phyloP scores from a whole-genome alignment of 35 echinoderm and acorn worm species.

The Ptychodera flava region DNA sequence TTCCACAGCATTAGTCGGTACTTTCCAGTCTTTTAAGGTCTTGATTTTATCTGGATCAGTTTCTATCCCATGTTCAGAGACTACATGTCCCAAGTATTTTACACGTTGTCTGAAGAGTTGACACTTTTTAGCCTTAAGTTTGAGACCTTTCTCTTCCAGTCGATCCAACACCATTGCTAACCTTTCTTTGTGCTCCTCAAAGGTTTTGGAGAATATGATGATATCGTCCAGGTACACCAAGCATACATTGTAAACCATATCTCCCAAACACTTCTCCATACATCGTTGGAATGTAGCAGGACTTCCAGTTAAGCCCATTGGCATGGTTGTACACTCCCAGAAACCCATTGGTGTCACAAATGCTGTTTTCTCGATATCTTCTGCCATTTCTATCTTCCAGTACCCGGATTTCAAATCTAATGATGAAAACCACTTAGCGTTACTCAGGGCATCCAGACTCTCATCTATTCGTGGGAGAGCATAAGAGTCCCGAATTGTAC shows the following conservation, averaged over 20 bases:
- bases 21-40: constrained; percentile 5
- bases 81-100: constrained; percentile 25
- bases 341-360: constrained; percentile 36
- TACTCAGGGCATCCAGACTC: no score
- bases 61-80: constrained; percentile 14
- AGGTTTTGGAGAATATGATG: constrained; percentile 37
- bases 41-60: constrained; percentile 17
- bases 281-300: constrained; percentile 49
- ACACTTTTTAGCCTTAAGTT: no score
- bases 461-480: no score
- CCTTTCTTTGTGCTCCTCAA: constrained; percentile 40
- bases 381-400: constrained; percentile 61
- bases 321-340: constrained; percentile 27
- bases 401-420: constrained; percentile 79
- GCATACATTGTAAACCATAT: no score
- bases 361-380: constrained; percentile 18
- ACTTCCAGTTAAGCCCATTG: constrained; percentile 18
- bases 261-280: no score
- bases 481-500: constrained; percentile 47
- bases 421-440: no score
- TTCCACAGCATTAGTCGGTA: constrained; percentile 29
- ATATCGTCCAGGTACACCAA: no score
- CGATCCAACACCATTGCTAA: constrained; percentile 31
- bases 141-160: constrained; percentile 31
- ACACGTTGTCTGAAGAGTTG: not conserved